These are phyloP conservation scores for Fratercula arctica DNA, from an alignment of 2,797 vertebrate genomes.

Conservation along the genomic window DNA sequence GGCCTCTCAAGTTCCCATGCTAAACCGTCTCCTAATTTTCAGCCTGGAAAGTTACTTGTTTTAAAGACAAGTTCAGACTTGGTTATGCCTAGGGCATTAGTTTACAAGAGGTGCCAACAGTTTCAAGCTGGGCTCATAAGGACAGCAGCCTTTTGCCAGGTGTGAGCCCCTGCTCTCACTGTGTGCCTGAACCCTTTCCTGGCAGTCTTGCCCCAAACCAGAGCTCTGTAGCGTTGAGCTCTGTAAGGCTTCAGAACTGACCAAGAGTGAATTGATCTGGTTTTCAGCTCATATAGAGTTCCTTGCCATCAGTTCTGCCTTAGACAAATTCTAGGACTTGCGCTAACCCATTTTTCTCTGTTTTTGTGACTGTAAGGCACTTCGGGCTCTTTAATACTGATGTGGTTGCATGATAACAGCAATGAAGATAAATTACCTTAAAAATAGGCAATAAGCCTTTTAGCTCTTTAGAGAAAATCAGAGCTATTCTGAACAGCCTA, in stretches of 20 bases:
- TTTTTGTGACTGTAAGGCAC: conserved; percentile 4
- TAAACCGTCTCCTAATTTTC: neutral
- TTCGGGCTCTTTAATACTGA: neutral
- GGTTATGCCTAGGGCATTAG: neutral
- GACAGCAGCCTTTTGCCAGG: neutral
- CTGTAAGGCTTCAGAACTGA: neutral
- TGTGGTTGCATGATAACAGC: conserved; percentile 28
- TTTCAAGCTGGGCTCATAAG: neutral
- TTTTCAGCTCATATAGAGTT: neutral
- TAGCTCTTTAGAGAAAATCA: conserved; percentile 50
- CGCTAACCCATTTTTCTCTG: conserved; percentile 15
- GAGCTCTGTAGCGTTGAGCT: neutral
- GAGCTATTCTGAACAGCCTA: conserved; percentile 39
- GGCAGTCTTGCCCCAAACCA: neutral
- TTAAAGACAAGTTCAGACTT: neutral
- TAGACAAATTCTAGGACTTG: neutral
- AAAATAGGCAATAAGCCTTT: conserved; percentile 53
- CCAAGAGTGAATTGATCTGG: neutral
- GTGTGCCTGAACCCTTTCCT: rapidly evolving
- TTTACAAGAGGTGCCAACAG: neutral
- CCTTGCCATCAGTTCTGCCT: neutral
- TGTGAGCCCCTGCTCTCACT: neutral
- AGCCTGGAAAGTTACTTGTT: neutral
- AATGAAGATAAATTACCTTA: conserved; percentile 60
- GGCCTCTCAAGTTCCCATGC: neutral